Percentiles rank a stretch among this genome's conserved stretches.
phyloP scores from a whole-genome alignment of 2,113 vertebrate genomes.

The Sisor rabdophorus region DNA sequence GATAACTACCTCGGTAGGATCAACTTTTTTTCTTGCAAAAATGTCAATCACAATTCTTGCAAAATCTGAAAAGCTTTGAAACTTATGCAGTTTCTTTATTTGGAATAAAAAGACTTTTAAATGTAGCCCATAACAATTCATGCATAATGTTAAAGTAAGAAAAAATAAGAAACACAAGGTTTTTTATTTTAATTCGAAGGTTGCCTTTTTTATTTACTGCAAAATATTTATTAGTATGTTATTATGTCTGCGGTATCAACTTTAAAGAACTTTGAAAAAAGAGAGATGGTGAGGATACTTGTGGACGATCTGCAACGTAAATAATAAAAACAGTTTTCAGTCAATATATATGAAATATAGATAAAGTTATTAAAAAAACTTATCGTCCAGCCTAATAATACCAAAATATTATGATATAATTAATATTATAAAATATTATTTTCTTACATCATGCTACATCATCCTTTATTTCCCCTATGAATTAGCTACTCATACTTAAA shows the following conservation, averaged over 20 bases:
- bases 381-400: not conserved
- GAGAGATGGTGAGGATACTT: not conserved
- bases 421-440: too few relatives aligned
- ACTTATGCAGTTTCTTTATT: not conserved
- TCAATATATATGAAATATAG: not conserved
- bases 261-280: not conserved
- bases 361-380: not conserved
- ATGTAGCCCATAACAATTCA: not conserved
- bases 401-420: too few relatives aligned
- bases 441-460: not conserved
- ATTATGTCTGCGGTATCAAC: not conserved
- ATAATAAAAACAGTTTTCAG: not conserved
- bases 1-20: constrained; percentile 95
- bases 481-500: not conserved
- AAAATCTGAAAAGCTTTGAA: not conserved
- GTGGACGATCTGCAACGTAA: not conserved
- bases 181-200: not conserved
- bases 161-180: not conserved
- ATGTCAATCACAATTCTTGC: not conserved
- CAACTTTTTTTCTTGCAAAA: not conserved
- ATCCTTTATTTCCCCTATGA: not conserved
- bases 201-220: not conserved
- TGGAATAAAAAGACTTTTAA: not conserved
- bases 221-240: not conserved
- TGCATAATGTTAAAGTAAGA: not conserved